Conservation (phyloP, 2,113 vertebrate species). For the Octodon degus region DNA sequence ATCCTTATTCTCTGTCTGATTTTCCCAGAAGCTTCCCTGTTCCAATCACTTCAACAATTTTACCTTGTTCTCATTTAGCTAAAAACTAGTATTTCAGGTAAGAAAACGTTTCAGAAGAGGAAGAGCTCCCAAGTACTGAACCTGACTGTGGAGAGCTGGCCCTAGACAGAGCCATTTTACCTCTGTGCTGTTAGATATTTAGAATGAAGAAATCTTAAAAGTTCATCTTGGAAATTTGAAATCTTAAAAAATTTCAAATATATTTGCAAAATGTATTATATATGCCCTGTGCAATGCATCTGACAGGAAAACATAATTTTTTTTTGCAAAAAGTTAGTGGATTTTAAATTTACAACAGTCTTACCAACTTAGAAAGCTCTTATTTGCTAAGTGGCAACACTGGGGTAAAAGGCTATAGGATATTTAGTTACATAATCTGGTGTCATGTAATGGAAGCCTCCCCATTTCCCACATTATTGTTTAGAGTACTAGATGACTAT, state of each 20-base stretch:
- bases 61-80: background rate
- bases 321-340: background rate
- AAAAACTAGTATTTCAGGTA: conserved; percentile 26
- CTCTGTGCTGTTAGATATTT: background rate
- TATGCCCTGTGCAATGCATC: background rate
- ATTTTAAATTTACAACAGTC: conserved; percentile 26
- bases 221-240: conserved; percentile 14
- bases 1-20: background rate
- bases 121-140: background rate
- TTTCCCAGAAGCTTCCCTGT: background rate
- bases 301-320: conserved; percentile 40
- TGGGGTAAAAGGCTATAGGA: background rate
- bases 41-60: conserved; percentile 2
- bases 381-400: background rate
- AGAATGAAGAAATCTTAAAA: conserved; percentile 24
- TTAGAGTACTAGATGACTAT: background rate
- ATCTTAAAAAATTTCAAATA: conserved; percentile 29
- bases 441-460: background rate
- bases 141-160: no score
- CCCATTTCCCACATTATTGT: background rate
- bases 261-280: conserved; percentile 18
- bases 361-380: conserved; percentile 29
- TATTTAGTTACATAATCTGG: background rate
- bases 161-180: background rate
- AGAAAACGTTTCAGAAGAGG: background rate